Base-by-base conservation (phyloP, 2,888 invertebrate genomes). In the Nomada fabriciana region DNA sequence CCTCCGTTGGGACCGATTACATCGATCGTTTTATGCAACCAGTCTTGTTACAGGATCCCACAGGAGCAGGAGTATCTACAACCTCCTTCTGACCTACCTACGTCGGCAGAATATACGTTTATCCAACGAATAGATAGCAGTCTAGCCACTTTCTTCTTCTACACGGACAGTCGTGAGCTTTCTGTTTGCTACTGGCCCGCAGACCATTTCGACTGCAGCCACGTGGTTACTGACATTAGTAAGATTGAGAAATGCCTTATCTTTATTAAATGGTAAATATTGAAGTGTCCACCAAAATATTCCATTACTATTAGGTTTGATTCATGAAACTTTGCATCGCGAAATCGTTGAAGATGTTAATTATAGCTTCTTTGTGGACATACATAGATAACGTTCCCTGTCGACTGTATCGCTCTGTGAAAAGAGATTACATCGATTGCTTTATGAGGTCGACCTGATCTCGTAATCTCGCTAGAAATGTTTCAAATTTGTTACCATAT, bases 1-100 rank as follows among this genome's bases (percentile, higher is more conserved):
- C 57, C 68, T 57, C 91, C 83, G 79, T 18, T 29, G 88, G 85
- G 91, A 71, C 64, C 86, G 88, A 91, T 91, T 88, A 88, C 85
- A 89, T 89, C 89, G 91, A 90, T 90, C 90, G 89, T 89, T 90
- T 90, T 88, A 88, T 88, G 84, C 85, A 82, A 84, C 84, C 76
- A n/a, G 83, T 64, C 90, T 88, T 90, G 90, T 89, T 90, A 89
- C 88, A 72, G 79, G 65, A 75, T 89, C 87, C 88, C 89, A 18
- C 53, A 79, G 84, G 88, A 87, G 70, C 72, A 79, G 84, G 87
- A 87, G 70, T 70, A 64, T 67, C 73, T 76, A 50, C 73, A 84
- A 76, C 77, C 77, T 72, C 69, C 71, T 53, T 18, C 68, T 47
- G 36, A 57, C 75, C 80, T 74, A 55, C 70, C 71, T 72, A 63